These are phyloP conservation scores for Seira ritae DNA, from an alignment of 2,888 invertebrate genomes.

Conservation along the genomic window DNA sequence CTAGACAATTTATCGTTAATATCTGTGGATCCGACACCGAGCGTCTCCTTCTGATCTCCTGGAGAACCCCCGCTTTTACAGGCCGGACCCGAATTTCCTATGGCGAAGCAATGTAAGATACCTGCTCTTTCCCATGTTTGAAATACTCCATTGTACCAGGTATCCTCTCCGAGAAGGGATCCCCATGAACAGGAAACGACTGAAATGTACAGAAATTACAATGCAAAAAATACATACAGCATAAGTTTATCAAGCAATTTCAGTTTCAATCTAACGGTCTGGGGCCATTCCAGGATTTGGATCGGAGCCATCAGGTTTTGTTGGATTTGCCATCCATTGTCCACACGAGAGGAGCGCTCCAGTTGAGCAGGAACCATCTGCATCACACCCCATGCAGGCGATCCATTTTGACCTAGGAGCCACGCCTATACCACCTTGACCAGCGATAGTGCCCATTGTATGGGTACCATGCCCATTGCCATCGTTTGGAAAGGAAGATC, in stretches of 20 bases:
- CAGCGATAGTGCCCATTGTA: no score
- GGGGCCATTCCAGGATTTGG: no score
- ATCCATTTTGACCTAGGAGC: no score
- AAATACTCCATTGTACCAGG: conserved; percentile 45
- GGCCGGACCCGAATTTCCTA: conserved; percentile 42
- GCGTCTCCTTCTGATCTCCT: conserved; percentile 29
- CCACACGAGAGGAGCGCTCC: no score
- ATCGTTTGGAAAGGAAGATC: conserved; percentile 8
- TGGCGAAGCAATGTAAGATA: conserved; percentile 42
- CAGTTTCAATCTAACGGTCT: no score
- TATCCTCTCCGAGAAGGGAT: not conserved
- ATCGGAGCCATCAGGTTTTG: not conserved
- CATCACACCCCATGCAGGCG: no score
- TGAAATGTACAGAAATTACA: no score
- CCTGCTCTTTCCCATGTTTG: conserved; percentile 42
- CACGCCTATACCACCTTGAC: no score
- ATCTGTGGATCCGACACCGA: conserved; percentile 42
- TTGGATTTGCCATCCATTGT: no score
- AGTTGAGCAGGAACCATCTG: no score
- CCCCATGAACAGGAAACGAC: conserved; percentile 49
- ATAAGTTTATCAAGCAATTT: no score
- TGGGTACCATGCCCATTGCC: conserved; percentile 15
- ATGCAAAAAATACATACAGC: no score
- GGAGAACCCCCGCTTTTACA: conserved; percentile 34
- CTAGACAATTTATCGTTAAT: conserved; percentile 25